Evolutionary conservation across 2,113 vertebrate genomes (phyloP), one percentile per base, ranked within the genome.

Genomic region (Murina feae): DNA sequence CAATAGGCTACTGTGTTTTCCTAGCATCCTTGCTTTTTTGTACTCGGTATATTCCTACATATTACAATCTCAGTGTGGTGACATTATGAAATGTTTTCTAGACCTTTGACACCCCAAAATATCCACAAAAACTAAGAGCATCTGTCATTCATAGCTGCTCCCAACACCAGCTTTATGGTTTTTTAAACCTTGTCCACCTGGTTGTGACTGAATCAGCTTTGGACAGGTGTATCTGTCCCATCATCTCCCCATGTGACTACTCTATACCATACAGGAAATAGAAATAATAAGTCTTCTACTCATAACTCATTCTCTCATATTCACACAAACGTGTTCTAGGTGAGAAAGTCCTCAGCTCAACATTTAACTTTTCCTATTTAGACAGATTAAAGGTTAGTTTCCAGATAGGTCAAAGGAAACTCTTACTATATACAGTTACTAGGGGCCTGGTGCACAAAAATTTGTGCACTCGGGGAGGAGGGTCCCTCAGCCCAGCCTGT

Each of bases 71-170:
- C 65, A 53, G 47, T 5, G 37, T 81, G 42, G 44, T 83, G 49
- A 80, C n/a, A 13, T 89, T 30, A 55, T 74, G 30, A 93, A 82
- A 90, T 49, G 6, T 90, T 78, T 75, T 9, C 28, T 87, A 66
- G 65, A 76, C 68, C 32, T 65, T 80, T 12, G 39, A 76, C 16
- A 74, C 9, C n/a, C 42, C 92, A n/a, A 92, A n/a, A 66, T 78
- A 84, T 49, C 75, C 37, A 53, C 90, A 79, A 71, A 90, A 94
- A 79, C 11, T 65, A 90, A 90, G 39, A 93, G 49, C 18, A 85
- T 68, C 65, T 90, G 5, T 92, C 17, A 60, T 17, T 92, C 35
- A 71, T 74, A 89, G 55, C 35, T 32, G 5, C 55, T 89, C 66
- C 32, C 39, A 79, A 86, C 16, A 39, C 8, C 21, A 83, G 5